Conservation (phyloP, 2,113 vertebrate species). For the Otus sunia region DNA sequence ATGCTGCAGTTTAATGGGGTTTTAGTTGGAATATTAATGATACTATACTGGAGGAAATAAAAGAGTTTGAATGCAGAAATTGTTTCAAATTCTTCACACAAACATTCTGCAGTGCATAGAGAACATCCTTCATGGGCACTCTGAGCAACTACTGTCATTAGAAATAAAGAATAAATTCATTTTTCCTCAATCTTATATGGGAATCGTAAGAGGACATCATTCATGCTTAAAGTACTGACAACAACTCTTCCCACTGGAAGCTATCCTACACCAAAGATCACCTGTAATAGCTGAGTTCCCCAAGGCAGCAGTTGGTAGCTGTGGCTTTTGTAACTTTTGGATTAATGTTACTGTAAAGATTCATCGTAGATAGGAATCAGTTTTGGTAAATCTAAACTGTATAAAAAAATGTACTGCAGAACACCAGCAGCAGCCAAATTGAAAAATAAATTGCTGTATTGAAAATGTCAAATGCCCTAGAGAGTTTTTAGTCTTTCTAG, state of each 20-base stretch:
- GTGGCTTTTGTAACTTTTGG: background rate
- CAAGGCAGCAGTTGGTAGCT: background rate
- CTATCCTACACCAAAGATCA: background rate
- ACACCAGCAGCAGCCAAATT: background rate
- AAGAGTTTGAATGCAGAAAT: background rate
- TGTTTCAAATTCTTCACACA: background rate
- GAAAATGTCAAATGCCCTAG: background rate
- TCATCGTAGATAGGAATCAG: background rate
- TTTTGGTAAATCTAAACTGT: background rate
- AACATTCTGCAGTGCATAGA: background rate
- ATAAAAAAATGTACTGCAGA: background rate
- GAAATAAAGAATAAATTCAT: background rate
- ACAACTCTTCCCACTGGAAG: background rate
- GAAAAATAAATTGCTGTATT: background rate
- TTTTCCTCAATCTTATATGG: background rate
- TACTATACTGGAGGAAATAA: background rate
- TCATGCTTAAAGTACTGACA: background rate
- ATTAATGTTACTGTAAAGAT: background rate
- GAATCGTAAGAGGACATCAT: background rate
- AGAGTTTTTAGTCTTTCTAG: background rate
- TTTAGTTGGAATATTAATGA: background rate
- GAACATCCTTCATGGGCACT: background rate
- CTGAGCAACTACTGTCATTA: background rate
- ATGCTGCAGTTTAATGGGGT: background rate
- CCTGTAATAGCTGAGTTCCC: background rate